Percentiles rank a stretch among this genome's conserved stretches.
phyloP scores from a whole-genome alignment of 1,140 invertebrate species.

The Magallana angulata region DNA sequence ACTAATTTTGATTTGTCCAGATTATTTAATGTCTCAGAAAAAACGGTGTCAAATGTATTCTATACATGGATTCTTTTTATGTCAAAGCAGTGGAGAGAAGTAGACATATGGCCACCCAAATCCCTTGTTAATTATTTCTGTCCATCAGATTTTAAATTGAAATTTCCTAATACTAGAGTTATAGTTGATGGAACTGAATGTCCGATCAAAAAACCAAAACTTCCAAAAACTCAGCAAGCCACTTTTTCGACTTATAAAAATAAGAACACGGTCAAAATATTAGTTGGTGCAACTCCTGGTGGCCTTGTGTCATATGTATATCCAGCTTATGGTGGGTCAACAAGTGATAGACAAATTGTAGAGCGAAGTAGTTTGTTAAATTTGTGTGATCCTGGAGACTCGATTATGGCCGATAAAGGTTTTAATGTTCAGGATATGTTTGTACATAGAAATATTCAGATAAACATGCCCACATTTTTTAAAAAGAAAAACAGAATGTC shows the following conservation, averaged over 20 bases:
- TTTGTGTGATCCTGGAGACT: neutral
- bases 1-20: too few relatives aligned
- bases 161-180: conserved; percentile 68
- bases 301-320: conserved; percentile 57
- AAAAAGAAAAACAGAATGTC: conserved; percentile 44
- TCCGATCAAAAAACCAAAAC: conserved; percentile 59
- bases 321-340: conserved; percentile 62
- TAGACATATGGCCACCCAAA: conserved; percentile 67
- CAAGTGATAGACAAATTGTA: conserved; percentile 57
- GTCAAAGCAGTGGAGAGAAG: conserved; percentile 62
- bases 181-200: conserved; percentile 72
- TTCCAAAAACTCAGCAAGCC: conserved; percentile 66
- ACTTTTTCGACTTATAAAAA: conserved; percentile 74
- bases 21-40: conserved; percentile 61
- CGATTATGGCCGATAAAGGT: conserved; percentile 58
- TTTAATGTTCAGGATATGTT: too few relatives aligned
- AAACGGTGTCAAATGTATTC: conserved; percentile 66
- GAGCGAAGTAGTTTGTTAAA: conserved; percentile 44
- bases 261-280: conserved; percentile 61
- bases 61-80: conserved; percentile 65
- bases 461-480: conserved; percentile 56
- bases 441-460: neutral
- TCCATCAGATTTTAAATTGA: conserved; percentile 65
- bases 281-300: conserved; percentile 62
- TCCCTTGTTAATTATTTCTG: conserved; percentile 61